A percentile compares a stretch with the other conserved stretches of the same genome.
Evolutionary conservation across 2,888 invertebrate genomes (phyloP).

Genomic region (Drosophila prostipennis): DNA sequence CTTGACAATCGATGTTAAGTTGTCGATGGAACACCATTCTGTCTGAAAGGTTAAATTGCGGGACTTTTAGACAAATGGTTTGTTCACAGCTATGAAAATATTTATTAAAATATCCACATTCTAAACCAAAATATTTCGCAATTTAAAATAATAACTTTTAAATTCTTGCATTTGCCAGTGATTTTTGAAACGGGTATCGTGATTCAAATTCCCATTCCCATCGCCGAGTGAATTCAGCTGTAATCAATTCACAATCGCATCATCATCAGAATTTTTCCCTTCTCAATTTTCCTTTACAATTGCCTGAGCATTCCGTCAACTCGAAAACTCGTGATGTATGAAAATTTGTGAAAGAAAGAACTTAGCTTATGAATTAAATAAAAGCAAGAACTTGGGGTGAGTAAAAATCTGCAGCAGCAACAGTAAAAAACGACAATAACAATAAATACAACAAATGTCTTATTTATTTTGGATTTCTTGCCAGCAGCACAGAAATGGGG

Average conservation of each 20-base stretch:
- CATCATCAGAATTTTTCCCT: conserved; percentile 14
- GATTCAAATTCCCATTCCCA: conserved; percentile 16
- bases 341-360: conserved; percentile 50
- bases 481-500: conserved; percentile 41
- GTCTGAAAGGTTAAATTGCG: background rate
- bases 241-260: conserved; percentile 48
- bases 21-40: background rate
- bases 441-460: conserved; percentile 52
- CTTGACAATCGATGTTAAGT: conserved; percentile 46
- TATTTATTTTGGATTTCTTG: conserved; percentile 62
- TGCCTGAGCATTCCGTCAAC: conserved; percentile 12
- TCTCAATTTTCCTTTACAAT: conserved; percentile 3
- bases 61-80: background rate
- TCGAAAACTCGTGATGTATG: conserved; percentile 33
- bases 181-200: conserved; percentile 16
- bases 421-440: conserved; percentile 40
- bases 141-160: conserved; percentile 10
- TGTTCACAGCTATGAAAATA: background rate
- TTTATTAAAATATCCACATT: too few species aligned
- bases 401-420: conserved; percentile 21
- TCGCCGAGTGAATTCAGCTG: conserved; percentile 7
- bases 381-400: background rate
- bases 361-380: conserved; percentile 65
- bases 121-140: background rate
- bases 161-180: background rate